Base-by-base conservation (phyloP, 2,888 invertebrate genomes). In the Liopterus haemorrhoidalis region DNA sequence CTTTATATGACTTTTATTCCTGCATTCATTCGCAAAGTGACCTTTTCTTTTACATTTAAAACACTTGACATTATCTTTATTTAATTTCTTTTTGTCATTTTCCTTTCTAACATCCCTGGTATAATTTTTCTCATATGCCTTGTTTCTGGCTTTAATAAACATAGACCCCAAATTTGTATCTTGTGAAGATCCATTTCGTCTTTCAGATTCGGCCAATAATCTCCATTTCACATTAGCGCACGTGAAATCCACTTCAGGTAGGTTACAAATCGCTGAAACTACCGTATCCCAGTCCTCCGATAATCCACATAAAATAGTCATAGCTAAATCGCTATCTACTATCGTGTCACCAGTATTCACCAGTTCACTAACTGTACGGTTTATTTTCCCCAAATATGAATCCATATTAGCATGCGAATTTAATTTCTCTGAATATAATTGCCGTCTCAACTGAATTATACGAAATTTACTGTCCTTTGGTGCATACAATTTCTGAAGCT, bases 291-390 rank as follows among this genome's bases (percentile, higher is more conserved):
- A 46, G 18, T 39, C 46, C 8, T 41, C 40, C 22, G 28, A 41
- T 20, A 46, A 33, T 35, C 46, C 35, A 27, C 41, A 46, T 22
- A 46, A 20, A 18, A 41, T 41, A 30, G 36, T 35, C 36, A 46
- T 41, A n/a, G 41, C 36, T 24, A 46, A 28, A 20, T 41, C 41
- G n/a, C 35, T 35, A 41, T 46, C 46, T 25, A 41, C 46, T 19
- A 41, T 41, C 19, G 15, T 25, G 35, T 46, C 35, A 35, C 33
- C 33, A 3, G 21, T 40, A 15, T 24, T 39, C 24, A 25, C 16
- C 24, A 40, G 14, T 24, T 46, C 46, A 6, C 27, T 27, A 20
- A 46, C 41, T 9, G 41, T 46, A 41, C 35, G 27, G 28, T 46
- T 46, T 31, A 46, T 35, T 46, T 28, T 27, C 16, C 46, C 40